Percentiles rank a stretch among this genome's conserved stretches.
Evolutionary conservation across 2,797 vertebrate species (phyloP).

Genomic region (Oreortyx pictus): DNA sequence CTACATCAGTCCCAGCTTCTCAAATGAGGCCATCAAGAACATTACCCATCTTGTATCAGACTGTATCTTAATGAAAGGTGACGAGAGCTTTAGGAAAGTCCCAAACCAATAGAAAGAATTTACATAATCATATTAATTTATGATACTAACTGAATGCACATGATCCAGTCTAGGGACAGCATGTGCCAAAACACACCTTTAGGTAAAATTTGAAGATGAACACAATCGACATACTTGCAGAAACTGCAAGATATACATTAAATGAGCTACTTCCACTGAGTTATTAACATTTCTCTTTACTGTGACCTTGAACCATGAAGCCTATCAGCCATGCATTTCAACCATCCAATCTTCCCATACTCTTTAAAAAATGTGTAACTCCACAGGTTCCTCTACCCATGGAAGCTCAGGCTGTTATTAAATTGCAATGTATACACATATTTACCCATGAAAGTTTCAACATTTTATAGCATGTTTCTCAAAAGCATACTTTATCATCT

Average conservation of each 20-base stretch:
- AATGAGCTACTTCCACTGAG: not conserved
- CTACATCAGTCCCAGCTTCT: not conserved
- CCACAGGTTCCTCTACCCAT: not conserved
- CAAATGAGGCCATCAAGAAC: conserved; percentile 40
- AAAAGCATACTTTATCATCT: not conserved
- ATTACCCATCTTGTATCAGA: not conserved
- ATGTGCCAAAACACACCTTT: not conserved
- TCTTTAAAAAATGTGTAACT: not conserved
- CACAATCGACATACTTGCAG: not conserved
- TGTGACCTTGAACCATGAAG: conserved; percentile 25
- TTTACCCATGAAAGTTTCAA: not conserved
- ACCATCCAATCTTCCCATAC: not conserved
- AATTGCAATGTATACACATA: not conserved
- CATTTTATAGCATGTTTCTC: not conserved
- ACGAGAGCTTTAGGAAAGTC: conserved; percentile 41
- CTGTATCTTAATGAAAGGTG: conserved; percentile 33
- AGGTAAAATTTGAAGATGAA: conserved; percentile 47
- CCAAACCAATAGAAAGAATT: conserved; percentile 38
- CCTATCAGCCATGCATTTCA: not conserved
- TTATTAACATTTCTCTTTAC: conserved; percentile 9
- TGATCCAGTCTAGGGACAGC: conserved; percentile 22
- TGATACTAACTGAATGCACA: not conserved
- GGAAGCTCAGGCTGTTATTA: not conserved
- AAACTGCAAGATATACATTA: not conserved
- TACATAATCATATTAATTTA: conserved; percentile 60